A percentile compares a stretch with the other conserved stretches of the same genome.
phyloP scores from a whole-genome alignment of 2,797 vertebrate species.

The Antennarius maculatus region DNA sequence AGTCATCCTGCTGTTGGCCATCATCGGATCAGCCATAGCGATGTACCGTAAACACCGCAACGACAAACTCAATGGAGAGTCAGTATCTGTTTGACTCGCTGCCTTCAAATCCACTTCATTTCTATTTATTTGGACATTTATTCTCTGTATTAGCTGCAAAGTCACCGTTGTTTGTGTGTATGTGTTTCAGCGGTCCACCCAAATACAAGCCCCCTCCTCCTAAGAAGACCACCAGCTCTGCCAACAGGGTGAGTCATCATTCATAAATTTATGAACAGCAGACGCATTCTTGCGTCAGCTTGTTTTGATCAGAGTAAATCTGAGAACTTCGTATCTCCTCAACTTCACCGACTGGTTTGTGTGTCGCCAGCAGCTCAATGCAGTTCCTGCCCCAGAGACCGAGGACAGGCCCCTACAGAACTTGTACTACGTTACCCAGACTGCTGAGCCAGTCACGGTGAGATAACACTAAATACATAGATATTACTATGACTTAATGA shows the following conservation, averaged over 20 bases:
- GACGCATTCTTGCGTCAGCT: neutral
- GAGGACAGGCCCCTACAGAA: slow-evolving; percentile 41
- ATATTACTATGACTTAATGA: neutral
- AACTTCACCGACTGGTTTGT: slow-evolving; percentile 16
- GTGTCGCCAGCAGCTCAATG: slow-evolving; percentile 43
- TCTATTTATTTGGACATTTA: neutral
- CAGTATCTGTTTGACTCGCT: slow-evolving; percentile 50
- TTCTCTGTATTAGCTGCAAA: neutral
- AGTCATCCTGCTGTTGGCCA: slow-evolving; percentile 72
- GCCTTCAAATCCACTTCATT: slow-evolving; percentile 1
- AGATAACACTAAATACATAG: neutral
- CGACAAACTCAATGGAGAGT: slow-evolving; percentile 67
- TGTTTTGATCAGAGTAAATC: neutral
- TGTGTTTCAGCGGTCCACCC: slow-evolving; percentile 77
- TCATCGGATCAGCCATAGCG: slow-evolving; percentile 73
- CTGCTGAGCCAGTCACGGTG: slow-evolving; percentile 77
- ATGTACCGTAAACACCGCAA: slow-evolving; percentile 67
- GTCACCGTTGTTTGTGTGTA: slow-evolving; percentile 8
- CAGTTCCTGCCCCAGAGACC: neutral
- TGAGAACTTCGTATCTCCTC: slow-evolving; percentile 9
- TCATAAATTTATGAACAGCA: slow-evolving; percentile 5
- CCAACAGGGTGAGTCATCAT: slow-evolving; percentile 67
- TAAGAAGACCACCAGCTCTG: slow-evolving; percentile 60
- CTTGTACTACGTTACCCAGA: slow-evolving; percentile 47
- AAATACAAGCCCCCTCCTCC: slow-evolving; percentile 84